These are phyloP conservation scores for Melikaiella ostensackeni DNA, from an alignment of 2,888 invertebrate species.

Conservation along the genomic window DNA sequence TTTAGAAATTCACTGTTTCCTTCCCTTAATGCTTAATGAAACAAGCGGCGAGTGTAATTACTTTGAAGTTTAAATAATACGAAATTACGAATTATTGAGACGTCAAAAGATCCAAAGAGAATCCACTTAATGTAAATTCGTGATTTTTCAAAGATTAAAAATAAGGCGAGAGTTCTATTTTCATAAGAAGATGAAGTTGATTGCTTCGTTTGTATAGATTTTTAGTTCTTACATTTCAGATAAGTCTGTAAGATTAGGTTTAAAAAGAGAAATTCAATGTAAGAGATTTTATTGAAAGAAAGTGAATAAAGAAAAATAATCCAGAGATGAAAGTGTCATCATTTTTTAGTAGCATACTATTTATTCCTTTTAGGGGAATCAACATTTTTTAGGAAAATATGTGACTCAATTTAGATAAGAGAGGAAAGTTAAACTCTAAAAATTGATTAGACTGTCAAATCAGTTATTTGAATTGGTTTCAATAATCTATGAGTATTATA, in stretches of 20 bases:
- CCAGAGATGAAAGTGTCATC: neutral
- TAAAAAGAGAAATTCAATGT: neutral
- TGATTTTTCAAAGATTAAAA: neutral
- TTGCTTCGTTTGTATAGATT: constrained; percentile 8
- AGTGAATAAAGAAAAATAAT: neutral
- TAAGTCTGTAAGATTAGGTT: constrained; percentile 10
- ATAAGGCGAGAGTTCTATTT: constrained; percentile 26
- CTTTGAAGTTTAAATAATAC: neutral
- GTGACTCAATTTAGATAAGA: no score
- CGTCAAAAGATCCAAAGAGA: neutral
- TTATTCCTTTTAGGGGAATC: no score
- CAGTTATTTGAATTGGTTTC: no score
- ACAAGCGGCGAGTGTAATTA: constrained; percentile 4
- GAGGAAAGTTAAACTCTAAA: no score
- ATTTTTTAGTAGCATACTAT: neutral
- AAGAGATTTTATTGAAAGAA: neutral
- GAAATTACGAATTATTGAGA: neutral
- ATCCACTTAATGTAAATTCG: neutral
- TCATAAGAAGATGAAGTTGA: constrained; percentile 8
- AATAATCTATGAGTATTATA: no score
- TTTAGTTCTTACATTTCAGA: constrained; percentile 19
- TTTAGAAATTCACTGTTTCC: neutral
- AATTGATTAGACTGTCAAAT: no score
- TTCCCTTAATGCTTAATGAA: neutral
- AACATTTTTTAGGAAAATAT: no score